These are phyloP conservation scores for Parapristionchus giblindavisi DNA, from an alignment of 2,888 invertebrate species.

Conservation along the genomic window DNA sequence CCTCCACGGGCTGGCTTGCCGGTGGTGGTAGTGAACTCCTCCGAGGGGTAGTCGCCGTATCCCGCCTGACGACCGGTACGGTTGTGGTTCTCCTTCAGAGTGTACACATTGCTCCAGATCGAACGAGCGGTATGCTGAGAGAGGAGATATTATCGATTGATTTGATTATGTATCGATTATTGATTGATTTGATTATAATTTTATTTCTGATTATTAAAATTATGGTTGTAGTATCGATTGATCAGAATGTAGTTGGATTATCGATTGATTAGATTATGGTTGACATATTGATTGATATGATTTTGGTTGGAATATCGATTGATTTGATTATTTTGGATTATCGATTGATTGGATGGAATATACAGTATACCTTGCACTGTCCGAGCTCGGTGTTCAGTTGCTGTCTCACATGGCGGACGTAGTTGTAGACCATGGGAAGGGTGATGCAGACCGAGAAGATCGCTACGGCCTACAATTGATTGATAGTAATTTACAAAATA, in stretches of 20 bases:
- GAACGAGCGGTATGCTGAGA: slow-evolving; percentile 53
- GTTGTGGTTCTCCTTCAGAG: slow-evolving; percentile 54
- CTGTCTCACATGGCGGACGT: slow-evolving; percentile 57
- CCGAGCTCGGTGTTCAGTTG: slow-evolving; percentile 59
- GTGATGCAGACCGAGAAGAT: slow-evolving; percentile 61
- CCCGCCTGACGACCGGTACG: slow-evolving; percentile 50
- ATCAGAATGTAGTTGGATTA: neutral
- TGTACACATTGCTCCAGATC: slow-evolving; percentile 56
- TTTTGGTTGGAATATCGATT: neutral
- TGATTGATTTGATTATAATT: no score
- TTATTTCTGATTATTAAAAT: no score
- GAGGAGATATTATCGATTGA: slow-evolving; percentile 54
- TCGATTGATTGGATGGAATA: neutral
- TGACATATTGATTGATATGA: neutral
- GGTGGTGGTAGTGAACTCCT: neutral
- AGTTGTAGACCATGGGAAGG: slow-evolving; percentile 62
- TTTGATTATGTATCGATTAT: slow-evolving; percentile 56
- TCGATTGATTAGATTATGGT: neutral
- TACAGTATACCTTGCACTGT: slow-evolving; percentile 48
- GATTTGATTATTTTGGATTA: no score
- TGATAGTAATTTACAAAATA: neutral
- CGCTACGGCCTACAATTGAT: slow-evolving; percentile 47
- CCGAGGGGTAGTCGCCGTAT: slow-evolving; percentile 36
- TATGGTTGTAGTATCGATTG: neutral
- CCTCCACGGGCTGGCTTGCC: neutral